Conservation (phyloP, 1,140 invertebrate species). For the Plectrocnemia conspersa region DNA sequence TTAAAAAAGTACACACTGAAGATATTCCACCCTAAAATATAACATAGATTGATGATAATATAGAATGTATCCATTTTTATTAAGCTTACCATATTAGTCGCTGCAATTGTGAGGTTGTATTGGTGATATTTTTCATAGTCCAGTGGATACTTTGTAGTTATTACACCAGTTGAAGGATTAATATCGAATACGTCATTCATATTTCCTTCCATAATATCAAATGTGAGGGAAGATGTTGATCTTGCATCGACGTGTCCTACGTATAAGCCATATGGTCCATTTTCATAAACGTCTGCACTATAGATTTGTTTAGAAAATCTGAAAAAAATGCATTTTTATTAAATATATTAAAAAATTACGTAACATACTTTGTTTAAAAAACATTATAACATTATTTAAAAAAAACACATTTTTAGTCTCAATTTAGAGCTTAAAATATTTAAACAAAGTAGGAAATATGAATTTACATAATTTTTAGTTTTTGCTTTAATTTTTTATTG, state of each 20-base stretch:
- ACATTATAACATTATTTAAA: conserved; percentile 31
- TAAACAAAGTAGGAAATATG: conserved; percentile 36
- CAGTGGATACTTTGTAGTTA: conserved; percentile 62
- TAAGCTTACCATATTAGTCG: conserved; percentile 70
- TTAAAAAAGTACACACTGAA: conserved; percentile 58
- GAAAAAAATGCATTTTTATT: conserved; percentile 9
- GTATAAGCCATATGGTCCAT: conserved; percentile 67
- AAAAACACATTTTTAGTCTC: neutral
- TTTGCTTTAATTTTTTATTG: no score
- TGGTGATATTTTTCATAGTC: conserved; percentile 65
- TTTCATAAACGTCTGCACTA: conserved; percentile 72
- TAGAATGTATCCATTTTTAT: neutral
- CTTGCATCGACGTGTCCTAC: conserved; percentile 69
- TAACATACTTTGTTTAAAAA: conserved; percentile 61
- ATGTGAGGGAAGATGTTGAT: conserved; percentile 71
- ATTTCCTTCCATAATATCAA: conserved; percentile 75
- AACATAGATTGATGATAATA: neutral
- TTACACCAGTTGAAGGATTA: conserved; percentile 77
- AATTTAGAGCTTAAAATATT: no score
- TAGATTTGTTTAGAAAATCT: conserved; percentile 31
- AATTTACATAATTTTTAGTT: no score
- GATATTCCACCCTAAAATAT: conserved; percentile 44
- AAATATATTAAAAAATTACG: neutral
- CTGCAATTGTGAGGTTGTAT: conserved; percentile 75
- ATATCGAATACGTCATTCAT: conserved; percentile 66